Conservation (phyloP, 2,797 vertebrate genomes). For the Rhodeus uyekii region DNA sequence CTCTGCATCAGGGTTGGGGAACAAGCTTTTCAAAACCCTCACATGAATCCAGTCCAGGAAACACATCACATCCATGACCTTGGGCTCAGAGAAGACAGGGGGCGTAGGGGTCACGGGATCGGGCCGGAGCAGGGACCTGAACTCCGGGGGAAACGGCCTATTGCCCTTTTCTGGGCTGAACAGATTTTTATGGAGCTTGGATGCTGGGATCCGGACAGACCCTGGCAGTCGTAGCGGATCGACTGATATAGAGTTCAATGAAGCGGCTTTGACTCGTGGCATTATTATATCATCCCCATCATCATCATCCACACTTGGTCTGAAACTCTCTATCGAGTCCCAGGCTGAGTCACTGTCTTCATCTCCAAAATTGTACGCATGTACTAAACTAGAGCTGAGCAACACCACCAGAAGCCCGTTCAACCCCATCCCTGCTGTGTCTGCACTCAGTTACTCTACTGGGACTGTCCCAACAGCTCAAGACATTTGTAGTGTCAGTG, state of each 20-base stretch:
- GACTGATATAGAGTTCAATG: accelerated
- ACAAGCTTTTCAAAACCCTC: conserved; percentile 56
- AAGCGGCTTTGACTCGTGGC: accelerated
- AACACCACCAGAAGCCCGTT: not conserved
- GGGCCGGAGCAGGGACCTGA: conserved; percentile 47
- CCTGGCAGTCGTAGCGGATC: conserved; percentile 48
- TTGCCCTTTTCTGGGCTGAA: conserved; percentile 62
- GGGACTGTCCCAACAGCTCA: too few species aligned
- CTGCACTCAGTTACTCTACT: too few species aligned
- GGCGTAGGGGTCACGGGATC: accelerated
- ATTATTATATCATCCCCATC: too few species aligned
- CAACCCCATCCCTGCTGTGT: not conserved
- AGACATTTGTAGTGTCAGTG: not conserved
- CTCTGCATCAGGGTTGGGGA: conserved; percentile 43
- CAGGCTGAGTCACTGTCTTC: not conserved
- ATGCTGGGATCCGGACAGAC: conserved; percentile 44
- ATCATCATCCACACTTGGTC: accelerated
- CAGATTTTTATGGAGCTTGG: conserved; percentile 26
- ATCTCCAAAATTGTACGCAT: not conserved
- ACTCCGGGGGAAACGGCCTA: conserved; percentile 48
- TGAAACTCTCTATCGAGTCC: not conserved
- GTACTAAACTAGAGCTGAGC: not conserved
- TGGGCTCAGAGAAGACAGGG: accelerated
- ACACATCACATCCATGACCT: conserved; percentile 61
- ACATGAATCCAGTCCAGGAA: conserved; percentile 68